Percentiles rank a stretch among this genome's conserved stretches.
Evolutionary conservation across 2,113 vertebrate genomes (phyloP).

Genomic region (Daboia siamensis): DNA sequence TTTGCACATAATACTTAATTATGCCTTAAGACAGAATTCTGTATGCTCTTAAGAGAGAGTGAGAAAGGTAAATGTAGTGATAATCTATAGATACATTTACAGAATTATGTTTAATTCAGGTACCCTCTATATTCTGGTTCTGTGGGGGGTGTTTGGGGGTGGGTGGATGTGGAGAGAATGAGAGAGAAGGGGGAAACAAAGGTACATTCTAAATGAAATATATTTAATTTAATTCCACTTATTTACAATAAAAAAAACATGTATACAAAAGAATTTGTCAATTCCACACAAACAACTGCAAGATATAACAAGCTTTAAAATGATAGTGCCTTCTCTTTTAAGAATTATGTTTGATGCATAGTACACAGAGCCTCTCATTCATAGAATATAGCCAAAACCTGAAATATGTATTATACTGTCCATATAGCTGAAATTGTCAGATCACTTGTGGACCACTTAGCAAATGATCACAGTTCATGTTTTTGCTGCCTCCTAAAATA

Average conservation of each 20-base stretch:
- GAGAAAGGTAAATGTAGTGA: neutral
- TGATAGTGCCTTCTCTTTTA: neutral
- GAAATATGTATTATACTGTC: neutral
- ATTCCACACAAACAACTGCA: neutral
- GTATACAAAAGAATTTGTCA: neutral
- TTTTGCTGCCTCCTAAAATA: neutral
- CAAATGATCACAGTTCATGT: neutral
- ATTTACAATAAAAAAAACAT: neutral
- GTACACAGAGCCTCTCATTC: neutral
- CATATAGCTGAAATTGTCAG: neutral
- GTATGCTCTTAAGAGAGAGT: neutral
- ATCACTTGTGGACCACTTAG: neutral
- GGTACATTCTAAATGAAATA: neutral
- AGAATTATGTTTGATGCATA: neutral
- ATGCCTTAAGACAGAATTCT: neutral
- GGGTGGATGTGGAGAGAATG: neutral
- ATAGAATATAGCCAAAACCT: no score
- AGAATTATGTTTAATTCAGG: neutral
- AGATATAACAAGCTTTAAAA: neutral
- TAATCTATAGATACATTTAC: neutral
- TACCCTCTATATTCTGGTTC: neutral
- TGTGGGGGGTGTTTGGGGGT: neutral
- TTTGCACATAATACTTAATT: neutral
- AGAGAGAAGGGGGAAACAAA: fast-evolving
- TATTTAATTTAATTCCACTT: neutral